Evolutionary conservation across 1,140 invertebrate species (phyloP).

Genomic region (Mycetomoellerius zeteki): DNA sequence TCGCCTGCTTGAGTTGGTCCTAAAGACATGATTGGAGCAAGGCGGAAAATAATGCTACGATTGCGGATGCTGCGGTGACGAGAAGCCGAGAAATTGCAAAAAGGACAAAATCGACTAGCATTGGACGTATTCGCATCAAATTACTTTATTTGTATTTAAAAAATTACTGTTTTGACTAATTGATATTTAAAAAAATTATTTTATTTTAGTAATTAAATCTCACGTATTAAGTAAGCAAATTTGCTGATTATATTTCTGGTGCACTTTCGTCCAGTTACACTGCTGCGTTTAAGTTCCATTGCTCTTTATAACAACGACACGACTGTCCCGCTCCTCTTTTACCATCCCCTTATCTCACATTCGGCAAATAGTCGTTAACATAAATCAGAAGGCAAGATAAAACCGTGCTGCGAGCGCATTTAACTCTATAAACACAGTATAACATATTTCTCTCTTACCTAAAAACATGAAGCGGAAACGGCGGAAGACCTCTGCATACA

Average conservation of each 20-base stretch:
- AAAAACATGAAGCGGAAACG: conserved; percentile 48
- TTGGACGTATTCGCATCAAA: not conserved
- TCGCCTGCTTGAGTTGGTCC: conserved; percentile 1
- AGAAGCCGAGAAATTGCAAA: not conserved
- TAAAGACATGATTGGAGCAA: conserved; percentile 27
- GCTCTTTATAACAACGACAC: conserved; percentile 42
- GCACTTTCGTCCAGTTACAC: not conserved
- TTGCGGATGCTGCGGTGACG: not conserved
- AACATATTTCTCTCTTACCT: conserved; percentile 56
- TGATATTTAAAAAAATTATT: not conserved
- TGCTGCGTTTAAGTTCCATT: not conserved
- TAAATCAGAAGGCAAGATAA: conserved; percentile 62
- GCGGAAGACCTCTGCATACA: conserved; percentile 45
- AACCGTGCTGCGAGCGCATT: conserved; percentile 34
- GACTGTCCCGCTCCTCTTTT: conserved; percentile 49
- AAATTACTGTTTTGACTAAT: not conserved
- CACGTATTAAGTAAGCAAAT: not conserved
- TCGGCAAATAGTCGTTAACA: conserved; percentile 64
- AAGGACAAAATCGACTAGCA: not conserved
- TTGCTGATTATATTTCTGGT: not conserved
- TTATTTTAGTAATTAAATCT: not conserved
- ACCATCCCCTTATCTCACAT: conserved; percentile 56
- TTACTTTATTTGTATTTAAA: not conserved
- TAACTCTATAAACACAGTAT: conserved; percentile 59
- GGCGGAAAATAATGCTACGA: not conserved